Conservation (phyloP, 2,888 invertebrate species). For the Sussaba pulchella region DNA sequence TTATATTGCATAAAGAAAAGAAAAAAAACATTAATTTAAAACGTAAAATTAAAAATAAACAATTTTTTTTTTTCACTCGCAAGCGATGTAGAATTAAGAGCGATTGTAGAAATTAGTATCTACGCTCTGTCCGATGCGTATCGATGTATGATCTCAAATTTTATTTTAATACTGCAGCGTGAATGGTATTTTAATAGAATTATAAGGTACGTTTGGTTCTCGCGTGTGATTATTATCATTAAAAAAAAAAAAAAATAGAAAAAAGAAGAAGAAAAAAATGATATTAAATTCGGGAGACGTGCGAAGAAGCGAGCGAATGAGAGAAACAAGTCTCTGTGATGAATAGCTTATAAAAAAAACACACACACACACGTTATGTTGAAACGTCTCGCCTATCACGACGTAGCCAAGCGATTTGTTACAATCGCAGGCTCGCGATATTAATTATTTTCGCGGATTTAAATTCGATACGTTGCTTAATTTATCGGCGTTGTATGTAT, state of each 20-base stretch:
- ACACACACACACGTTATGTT: too few relatives aligned
- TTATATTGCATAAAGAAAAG: conserved; percentile 49
- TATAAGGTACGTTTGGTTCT: conserved; percentile 64
- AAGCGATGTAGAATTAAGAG: conserved; percentile 53
- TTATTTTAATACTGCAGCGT: conserved; percentile 71
- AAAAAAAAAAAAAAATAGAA: too few relatives aligned
- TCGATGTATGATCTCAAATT: conserved; percentile 72
- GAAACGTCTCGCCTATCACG: conserved; percentile 23
- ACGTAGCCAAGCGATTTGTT: conserved; percentile 17
- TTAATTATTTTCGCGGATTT: conserved; percentile 24
- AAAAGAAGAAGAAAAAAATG: too few relatives aligned
- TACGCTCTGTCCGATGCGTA: conserved; percentile 65
- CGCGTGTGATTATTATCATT: conserved; percentile 43
- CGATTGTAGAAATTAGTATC: conserved; percentile 63
- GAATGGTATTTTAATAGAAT: conserved; percentile 70
- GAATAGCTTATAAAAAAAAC: conserved; percentile 49
- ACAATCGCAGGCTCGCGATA: too few relatives aligned
- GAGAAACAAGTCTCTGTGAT: conserved; percentile 48
- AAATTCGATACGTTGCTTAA: conserved; percentile 43
- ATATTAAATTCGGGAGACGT: too few relatives aligned
- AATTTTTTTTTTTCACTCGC: conserved; percentile 12
- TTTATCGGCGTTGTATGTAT: conserved; percentile 27
- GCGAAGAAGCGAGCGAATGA: conserved; percentile 2
- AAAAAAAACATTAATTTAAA: too few relatives aligned
- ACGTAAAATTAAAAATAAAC: too few relatives aligned